phyloP scores from a whole-genome alignment of 2,888 invertebrate species.

The Panopea generosa region DNA sequence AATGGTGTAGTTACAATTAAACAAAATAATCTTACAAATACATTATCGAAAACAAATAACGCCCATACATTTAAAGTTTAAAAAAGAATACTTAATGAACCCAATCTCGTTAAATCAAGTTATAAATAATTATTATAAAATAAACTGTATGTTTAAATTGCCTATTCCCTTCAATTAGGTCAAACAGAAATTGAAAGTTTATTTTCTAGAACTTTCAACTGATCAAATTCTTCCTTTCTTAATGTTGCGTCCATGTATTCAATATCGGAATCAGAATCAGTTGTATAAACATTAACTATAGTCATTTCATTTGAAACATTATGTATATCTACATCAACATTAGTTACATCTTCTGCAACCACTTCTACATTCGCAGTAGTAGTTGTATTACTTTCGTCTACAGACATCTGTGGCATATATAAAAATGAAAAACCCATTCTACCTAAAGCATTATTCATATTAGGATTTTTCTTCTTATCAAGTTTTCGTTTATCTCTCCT shows the following conservation, averaged over 20 bases:
- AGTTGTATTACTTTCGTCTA: not conserved
- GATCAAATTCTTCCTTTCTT: no score
- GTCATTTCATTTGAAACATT: not conserved
- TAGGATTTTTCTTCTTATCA: slow-evolving; percentile 5
- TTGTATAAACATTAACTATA: not conserved
- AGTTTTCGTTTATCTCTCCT: not conserved
- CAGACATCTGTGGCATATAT: slow-evolving; percentile 15
- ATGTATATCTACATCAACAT: not conserved
- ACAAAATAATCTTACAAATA: no score
- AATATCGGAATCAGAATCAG: not conserved
- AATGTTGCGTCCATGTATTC: slow-evolving; percentile 5
- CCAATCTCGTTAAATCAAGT: no score
- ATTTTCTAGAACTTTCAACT: no score
- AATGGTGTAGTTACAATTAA: no score
- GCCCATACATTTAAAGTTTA: no score
- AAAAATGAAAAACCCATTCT: slow-evolving; percentile 38
- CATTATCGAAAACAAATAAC: no score
- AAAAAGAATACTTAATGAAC: no score
- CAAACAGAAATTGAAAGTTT: no score
- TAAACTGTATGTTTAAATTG: no score
- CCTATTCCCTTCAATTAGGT: no score
- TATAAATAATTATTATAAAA: no score
- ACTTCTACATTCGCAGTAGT: not conserved
- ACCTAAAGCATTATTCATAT: slow-evolving; percentile 27
- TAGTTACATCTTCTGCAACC: not conserved